These are phyloP conservation scores for Hyles vespertilio DNA, from an alignment of 1,140 invertebrate genomes.

Conservation along the genomic window DNA sequence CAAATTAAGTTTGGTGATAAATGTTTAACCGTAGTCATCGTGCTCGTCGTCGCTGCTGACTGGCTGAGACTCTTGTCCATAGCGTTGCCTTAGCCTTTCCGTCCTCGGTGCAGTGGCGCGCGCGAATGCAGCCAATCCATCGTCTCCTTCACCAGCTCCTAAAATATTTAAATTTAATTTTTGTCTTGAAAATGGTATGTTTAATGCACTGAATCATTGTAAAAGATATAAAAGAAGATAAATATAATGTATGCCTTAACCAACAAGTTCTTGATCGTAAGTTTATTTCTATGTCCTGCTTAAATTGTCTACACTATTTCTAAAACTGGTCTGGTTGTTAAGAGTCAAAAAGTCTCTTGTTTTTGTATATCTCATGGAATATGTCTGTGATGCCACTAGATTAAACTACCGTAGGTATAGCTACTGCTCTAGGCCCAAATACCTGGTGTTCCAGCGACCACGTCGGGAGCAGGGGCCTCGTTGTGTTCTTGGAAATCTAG, in stretches of 20 bases:
- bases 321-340: no score
- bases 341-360: no score
- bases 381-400: no score
- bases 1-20: neutral
- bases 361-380: no score
- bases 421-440: constrained; percentile 10
- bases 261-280: no score
- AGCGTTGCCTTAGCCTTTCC: constrained; percentile 87
- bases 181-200: no score
- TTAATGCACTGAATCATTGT: no score
- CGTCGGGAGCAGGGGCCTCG: constrained; percentile 80
- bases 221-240: no score
- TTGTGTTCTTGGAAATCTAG: constrained; percentile 59
- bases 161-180: neutral
- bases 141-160: constrained; percentile 76
- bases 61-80: constrained; percentile 71
- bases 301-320: no score
- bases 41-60: constrained; percentile 84
- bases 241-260: no score
- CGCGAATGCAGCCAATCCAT: constrained; percentile 89
- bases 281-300: no score
- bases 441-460: constrained; percentile 84
- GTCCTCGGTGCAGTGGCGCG: constrained; percentile 88
- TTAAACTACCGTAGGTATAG: neutral
- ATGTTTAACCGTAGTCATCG: constrained; percentile 85